phyloP scores from a whole-genome alignment of 2,113 vertebrate species.

The Macquaria australasica region DNA sequence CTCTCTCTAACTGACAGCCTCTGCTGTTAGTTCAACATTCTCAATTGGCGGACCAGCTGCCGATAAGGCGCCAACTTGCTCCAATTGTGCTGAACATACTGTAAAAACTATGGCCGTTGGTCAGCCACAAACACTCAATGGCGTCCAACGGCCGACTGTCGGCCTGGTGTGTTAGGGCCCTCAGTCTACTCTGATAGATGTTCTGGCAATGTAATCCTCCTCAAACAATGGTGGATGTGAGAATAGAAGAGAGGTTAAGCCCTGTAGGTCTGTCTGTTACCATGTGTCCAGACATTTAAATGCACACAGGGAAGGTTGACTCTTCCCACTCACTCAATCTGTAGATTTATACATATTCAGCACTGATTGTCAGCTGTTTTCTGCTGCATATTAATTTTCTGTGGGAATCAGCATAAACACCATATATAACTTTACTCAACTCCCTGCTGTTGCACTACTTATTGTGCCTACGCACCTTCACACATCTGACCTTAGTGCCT shows the following conservation, averaged over 20 bases:
- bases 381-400: not conserved
- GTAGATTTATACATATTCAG: slow-evolving; percentile 33
- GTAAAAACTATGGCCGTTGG: slow-evolving; percentile 48
- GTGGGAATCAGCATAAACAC: not conserved
- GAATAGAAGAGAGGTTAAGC: slow-evolving; percentile 65
- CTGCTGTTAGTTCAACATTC: slow-evolving; percentile 2
- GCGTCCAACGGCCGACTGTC: slow-evolving; percentile 25
- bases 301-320: slow-evolving; percentile 12
- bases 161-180: slow-evolving; percentile 33
- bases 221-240: slow-evolving; percentile 71
- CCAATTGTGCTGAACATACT: slow-evolving; percentile 59
- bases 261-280: slow-evolving; percentile 49
- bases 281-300: slow-evolving; percentile 48
- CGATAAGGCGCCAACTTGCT: slow-evolving; percentile 35
- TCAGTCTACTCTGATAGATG: slow-evolving; percentile 49
- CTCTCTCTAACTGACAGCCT: not conserved
- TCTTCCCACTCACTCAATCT: slow-evolving; percentile 1
- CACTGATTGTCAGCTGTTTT: not conserved
- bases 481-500: not conserved
- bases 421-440: not conserved
- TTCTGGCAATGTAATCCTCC: slow-evolving; percentile 68
- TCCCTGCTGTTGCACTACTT: not conserved
- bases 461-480: not conserved
- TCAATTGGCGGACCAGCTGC: slow-evolving; percentile 41
- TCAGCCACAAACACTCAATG: slow-evolving; percentile 35